Percentiles rank a stretch among this genome's conserved stretches.
phyloP scores from a whole-genome alignment of 2,113 vertebrate species.

The Cryptotis parvus region DNA sequence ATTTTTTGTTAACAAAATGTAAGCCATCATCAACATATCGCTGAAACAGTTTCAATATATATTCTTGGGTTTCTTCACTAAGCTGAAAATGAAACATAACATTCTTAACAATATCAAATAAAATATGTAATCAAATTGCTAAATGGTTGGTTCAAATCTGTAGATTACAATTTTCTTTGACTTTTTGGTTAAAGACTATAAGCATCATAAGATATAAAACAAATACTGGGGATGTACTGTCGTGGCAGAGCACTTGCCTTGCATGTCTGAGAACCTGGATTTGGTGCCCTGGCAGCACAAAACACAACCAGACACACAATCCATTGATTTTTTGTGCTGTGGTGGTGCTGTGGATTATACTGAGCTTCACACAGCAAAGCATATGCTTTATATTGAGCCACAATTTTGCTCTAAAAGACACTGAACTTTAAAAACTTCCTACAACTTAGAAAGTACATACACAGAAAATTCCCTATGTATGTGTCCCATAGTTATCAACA shows the following conservation, averaged over 20 bases:
- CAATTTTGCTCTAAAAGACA: background rate
- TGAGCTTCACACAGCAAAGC: no score
- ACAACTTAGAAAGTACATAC: no score
- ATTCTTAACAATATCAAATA: background rate
- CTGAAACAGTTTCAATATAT: conserved; percentile 90
- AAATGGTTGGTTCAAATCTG: conserved; percentile 22
- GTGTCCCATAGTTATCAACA: background rate
- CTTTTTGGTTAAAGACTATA: background rate
- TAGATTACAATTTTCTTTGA: conserved; percentile 23
- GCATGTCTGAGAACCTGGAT: no score
- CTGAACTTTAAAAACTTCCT: no score
- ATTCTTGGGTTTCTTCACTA: conserved; percentile 83
- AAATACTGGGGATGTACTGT: background rate
- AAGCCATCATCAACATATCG: conserved; percentile 91
- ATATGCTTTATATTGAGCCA: no score
- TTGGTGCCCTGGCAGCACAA: no score
- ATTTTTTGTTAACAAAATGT: conserved; percentile 89
- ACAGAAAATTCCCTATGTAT: background rate
- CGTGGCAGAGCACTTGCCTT: no score
- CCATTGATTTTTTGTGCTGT: no score
- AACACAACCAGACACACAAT: no score
- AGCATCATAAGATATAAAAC: conserved; percentile 17
- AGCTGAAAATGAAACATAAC: conserved; percentile 80
- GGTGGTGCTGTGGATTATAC: no score
- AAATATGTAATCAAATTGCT: conserved; percentile 53